A percentile compares a stretch with the other conserved stretches of the same genome.
Conservation (phyloP, 2,797 vertebrate genomes). For the Helarctos malayanus region DNA sequence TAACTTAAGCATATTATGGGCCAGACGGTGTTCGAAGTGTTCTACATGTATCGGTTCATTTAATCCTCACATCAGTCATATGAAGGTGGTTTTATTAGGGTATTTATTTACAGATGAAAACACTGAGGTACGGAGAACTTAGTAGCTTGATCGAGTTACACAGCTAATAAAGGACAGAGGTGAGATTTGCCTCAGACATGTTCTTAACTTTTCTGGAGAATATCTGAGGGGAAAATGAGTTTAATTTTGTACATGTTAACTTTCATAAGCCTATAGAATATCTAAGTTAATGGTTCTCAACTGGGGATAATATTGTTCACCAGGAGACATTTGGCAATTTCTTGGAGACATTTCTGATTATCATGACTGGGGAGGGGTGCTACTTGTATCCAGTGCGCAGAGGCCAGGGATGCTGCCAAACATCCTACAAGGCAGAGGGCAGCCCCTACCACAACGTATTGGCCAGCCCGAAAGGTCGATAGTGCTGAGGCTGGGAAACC, state of each 20-base stretch:
- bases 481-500: background rate
- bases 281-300: background rate
- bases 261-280: background rate
- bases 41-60: background rate
- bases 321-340: background rate
- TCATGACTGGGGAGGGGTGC: background rate
- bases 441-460: background rate
- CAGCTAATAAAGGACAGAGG: background rate
- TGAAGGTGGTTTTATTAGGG: background rate
- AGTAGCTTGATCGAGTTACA: background rate
- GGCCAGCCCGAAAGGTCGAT: background rate
- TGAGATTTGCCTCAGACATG: background rate
- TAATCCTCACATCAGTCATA: background rate
- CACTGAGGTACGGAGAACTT: background rate
- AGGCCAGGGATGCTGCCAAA: background rate
- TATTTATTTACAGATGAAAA: background rate
- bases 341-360: background rate
- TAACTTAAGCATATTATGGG: background rate
- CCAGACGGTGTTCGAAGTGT: background rate
- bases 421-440: background rate
- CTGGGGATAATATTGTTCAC: background rate
- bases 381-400: background rate
- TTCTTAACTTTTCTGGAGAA: background rate
- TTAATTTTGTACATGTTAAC: background rate
- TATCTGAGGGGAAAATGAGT: background rate